Base-by-base conservation (phyloP, 1,140 invertebrate species). In the Prorops nasuta region DNA sequence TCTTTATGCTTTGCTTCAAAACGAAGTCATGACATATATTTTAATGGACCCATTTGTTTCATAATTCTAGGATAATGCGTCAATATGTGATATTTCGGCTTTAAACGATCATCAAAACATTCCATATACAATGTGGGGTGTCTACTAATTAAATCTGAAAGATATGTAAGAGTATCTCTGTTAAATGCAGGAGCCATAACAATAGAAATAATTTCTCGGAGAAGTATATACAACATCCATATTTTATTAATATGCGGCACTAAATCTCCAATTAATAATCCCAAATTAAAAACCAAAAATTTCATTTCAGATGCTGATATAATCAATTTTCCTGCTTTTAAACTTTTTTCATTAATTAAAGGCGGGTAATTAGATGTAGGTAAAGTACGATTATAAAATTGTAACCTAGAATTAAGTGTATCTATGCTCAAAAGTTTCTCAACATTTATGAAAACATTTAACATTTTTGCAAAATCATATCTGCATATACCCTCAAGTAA, bases 221-320 rank as follows among this genome's bases (percentile, higher is more conserved):
- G 24, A 24, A 45, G 15, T 20, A 45, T 28, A 35, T 45, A 54
- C 22, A 54, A 22, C 40, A 40, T 21, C 46, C 46, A 54, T 24
- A 22, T 20, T 22, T 28, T 32, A 42, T 49, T 38, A 10, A 22
- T 24, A 14, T 18, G 10, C 6, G 44, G 41, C 15, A 54, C 37
- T 24, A 45, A 36, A 35, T 45, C 43, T 3, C 46, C 46, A 14
- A 54, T 43, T 15, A 54, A 9, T 4, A 54, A 1, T n/a, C 28
- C 18, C 12, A 54, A 45, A 49, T 54, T 31, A 18, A 21, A 1
- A 20, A 49, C 20, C 16, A 54, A 35, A 54, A 37, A 49, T 22
- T 22, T 21, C 46, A 49, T 54, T 54, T 49, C 52, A 6, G 52
- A 41, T 6, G 52, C 46, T 1, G 52, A 54, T 2, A 54, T 18